Evolutionary conservation across 2,888 invertebrate species (phyloP).

Genomic region (Tinea trinotella): DNA sequence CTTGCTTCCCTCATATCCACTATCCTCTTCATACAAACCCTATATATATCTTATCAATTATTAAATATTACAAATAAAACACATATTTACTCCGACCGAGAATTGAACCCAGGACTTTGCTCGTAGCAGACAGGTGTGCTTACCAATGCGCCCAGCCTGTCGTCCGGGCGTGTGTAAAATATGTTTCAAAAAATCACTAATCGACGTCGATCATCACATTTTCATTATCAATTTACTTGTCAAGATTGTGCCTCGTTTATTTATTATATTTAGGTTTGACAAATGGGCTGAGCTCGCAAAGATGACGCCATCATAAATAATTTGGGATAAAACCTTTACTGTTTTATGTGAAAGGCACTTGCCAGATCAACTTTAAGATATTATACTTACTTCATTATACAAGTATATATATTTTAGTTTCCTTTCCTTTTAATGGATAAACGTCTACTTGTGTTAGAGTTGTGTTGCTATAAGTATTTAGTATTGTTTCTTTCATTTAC

Average conservation of each 20-base stretch:
- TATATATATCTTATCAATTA: too few relatives aligned
- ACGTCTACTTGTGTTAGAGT: too few relatives aligned
- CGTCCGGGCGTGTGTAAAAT: background rate
- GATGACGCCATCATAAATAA: constrained; percentile 18
- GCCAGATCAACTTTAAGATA: constrained; percentile 12
- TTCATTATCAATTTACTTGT: constrained; percentile 16
- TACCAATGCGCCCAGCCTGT: background rate
- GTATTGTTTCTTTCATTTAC: too few relatives aligned
- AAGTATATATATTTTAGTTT: background rate
- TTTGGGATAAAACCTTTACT: constrained; percentile 18
- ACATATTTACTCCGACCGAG: too few relatives aligned
- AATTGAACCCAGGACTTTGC: too few relatives aligned
- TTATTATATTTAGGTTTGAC: constrained; percentile 18
- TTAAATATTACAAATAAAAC: too few relatives aligned
- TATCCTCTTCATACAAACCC: too few relatives aligned
- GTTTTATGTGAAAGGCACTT: constrained; percentile 7
- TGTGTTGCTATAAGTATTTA: too few relatives aligned
- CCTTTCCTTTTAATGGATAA: background rate
- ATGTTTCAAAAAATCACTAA: background rate
- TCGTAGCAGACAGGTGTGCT: too few relatives aligned
- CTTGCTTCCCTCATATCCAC: too few relatives aligned
- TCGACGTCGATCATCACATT: constrained; percentile 4
- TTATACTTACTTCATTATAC: background rate
- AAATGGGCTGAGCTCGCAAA: constrained; percentile 3
- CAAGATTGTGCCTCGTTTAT: constrained; percentile 12